Evolutionary conservation across 2,888 invertebrate genomes (phyloP), one percentile per base, ranked within the genome.

Genomic region (Augiades crinisus): DNA sequence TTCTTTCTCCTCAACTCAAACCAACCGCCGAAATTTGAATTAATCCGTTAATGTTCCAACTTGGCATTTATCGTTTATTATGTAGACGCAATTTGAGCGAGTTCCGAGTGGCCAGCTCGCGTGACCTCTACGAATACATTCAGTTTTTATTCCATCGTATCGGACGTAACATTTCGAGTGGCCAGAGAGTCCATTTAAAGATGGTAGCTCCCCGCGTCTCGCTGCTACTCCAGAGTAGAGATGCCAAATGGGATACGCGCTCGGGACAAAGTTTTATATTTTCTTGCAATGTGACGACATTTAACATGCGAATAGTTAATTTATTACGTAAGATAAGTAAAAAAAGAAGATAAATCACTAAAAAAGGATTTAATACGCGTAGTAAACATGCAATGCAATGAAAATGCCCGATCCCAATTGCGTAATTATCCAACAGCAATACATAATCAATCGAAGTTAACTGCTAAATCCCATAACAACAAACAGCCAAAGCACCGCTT

Each of bases 351-450:
- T 0, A 64, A 66, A 12, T 47, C 24, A 13, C 27, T 52, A 5
- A 72, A 66, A 50, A 73, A 64, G 27, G 63, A 70, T 33, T 45
- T 49, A 21, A 67, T 59, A 45, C 56, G 51, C 12, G 47, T 60
- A 5, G 54, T 60, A 13, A 59, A 62, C 16, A 59, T 64, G 8
- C 65, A 59, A 40, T 67, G 62, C 51, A 69, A 65, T 1, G 74
- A 72, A 57, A 62, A 64, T 22, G 47, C 59, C 12, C 68, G 65
- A n/a, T 54, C 58, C 13, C 78, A 67, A 50, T 38, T 58, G 21
- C 55, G 50, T 43, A 40, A 49, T 36, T 56, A 61, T 21, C 59
- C 65, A 5, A 43, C 34, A 27, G 59, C 34, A 27, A 58, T 67
- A 3, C 67, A 70, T 33, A 62, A 67, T 55, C 63, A 65, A 13